phyloP scores from a whole-genome alignment of 2,888 invertebrate species.

The Lasiommata megera region DNA sequence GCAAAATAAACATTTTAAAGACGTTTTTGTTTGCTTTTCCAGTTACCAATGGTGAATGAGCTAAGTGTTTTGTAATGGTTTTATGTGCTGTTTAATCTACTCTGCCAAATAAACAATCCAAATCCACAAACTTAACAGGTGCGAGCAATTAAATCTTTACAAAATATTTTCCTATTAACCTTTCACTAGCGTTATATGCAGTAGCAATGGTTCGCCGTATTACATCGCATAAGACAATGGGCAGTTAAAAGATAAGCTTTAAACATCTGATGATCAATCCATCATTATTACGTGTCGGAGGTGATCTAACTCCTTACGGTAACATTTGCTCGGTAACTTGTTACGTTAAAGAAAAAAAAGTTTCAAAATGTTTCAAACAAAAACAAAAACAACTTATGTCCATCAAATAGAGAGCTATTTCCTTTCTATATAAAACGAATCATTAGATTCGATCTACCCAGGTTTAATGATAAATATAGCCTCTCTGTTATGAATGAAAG shows the following conservation, averaged over 20 bases:
- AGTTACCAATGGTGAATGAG: not conserved
- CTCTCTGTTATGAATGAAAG: too few species aligned
- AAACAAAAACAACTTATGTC: not conserved
- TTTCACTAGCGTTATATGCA: slow-evolving; percentile 8
- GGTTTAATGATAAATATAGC: too few species aligned
- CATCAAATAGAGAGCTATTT: not conserved
- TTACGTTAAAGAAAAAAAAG: slow-evolving; percentile 3
- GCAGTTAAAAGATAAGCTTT: slow-evolving; percentile 26
- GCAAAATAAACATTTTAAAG: slow-evolving; percentile 9
- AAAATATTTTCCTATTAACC: slow-evolving; percentile 7
- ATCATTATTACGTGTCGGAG: slow-evolving; percentile 26
- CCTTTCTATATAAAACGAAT: not conserved
- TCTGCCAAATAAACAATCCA: not conserved
- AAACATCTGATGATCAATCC: slow-evolving; percentile 20
- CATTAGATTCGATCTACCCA: too few species aligned
- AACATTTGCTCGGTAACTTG: slow-evolving; percentile 9
- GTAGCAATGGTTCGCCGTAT: slow-evolving; percentile 1
- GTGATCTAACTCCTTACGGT: slow-evolving; percentile 25
- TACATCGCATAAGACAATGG: slow-evolving; percentile 21
- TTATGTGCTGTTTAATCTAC: not conserved
- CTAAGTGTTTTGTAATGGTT: not conserved
- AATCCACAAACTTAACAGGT: not conserved
- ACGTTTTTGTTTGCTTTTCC: not conserved
- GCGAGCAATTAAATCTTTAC: slow-evolving; percentile 4
- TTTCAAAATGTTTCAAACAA: not conserved